Percentiles rank a stretch among this genome's conserved stretches.
These are phyloP conservation scores for Ectemnius continuus DNA, from an alignment of 2,888 invertebrate genomes.

Conservation along the genomic window DNA sequence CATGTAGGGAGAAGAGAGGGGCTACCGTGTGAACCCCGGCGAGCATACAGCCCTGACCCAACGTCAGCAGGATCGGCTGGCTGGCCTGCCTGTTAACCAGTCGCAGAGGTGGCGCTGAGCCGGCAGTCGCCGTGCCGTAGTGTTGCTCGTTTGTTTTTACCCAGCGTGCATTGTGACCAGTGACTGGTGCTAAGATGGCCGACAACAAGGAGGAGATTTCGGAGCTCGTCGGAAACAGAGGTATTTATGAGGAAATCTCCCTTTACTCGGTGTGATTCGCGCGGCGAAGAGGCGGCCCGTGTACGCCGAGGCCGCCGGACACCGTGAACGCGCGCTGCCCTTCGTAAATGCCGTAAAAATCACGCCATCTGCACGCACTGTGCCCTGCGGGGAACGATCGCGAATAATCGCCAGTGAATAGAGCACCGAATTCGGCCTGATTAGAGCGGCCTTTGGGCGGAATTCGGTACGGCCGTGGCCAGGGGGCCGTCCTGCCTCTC, in stretches of 20 bases:
- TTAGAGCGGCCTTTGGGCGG: constrained; percentile 21
- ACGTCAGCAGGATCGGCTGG: constrained; percentile 50
- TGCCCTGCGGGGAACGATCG: constrained; percentile 45
- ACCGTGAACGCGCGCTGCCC: constrained; percentile 17
- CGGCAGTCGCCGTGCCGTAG: constrained; percentile 45
- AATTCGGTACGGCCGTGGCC: constrained; percentile 24
- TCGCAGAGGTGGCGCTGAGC: constrained; percentile 50
- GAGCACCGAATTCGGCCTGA: constrained; percentile 33
- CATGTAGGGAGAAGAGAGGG: no score
- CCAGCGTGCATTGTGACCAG: constrained; percentile 76
- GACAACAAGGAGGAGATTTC: constrained; percentile 78
- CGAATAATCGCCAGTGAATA: constrained; percentile 40
- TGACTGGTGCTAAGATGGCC: constrained; percentile 78
- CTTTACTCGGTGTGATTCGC: constrained; percentile 48
- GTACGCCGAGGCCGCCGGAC: constrained; percentile 12
- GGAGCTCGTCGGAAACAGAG: constrained; percentile 77
- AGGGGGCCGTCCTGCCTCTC: constrained; percentile 13
- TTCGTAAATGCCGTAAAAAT: constrained; percentile 61
- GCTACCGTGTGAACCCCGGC: neutral
- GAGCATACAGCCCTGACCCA: constrained; percentile 45
- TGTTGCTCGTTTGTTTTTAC: constrained; percentile 74
- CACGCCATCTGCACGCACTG: constrained; percentile 69
- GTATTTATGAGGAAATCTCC: constrained; percentile 67
- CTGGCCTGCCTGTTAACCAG: constrained; percentile 32
- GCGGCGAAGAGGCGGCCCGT: constrained; percentile 24